A percentile compares a stretch with the other conserved stretches of the same genome.
phyloP scores from a whole-genome alignment of 2,888 invertebrate genomes.

The Sinohyriopsis cumingii region DNA sequence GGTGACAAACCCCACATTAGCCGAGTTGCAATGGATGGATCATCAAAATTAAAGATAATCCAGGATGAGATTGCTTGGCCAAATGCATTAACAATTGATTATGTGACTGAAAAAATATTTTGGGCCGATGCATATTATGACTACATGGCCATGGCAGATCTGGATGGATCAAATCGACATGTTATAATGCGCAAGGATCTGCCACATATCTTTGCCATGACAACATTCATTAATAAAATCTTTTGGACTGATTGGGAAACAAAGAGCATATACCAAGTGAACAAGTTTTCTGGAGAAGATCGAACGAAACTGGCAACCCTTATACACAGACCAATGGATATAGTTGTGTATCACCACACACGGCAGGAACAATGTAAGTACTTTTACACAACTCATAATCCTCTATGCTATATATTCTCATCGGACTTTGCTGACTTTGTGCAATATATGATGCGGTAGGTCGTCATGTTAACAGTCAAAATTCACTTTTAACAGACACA shows the following conservation, averaged over 20 bases:
- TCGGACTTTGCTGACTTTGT: too few species aligned
- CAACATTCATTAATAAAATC: slow-evolving; percentile 88
- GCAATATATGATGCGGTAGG: too few species aligned
- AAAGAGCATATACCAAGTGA: slow-evolving; percentile 90
- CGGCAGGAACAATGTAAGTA: slow-evolving; percentile 76
- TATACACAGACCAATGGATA: slow-evolving; percentile 89
- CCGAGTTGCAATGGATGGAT: slow-evolving; percentile 97
- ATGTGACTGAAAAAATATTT: slow-evolving; percentile 94
- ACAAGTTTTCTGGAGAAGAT: slow-evolving; percentile 87
- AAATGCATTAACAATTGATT: slow-evolving; percentile 96
- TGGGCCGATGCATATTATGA: slow-evolving; percentile 98
- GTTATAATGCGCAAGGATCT: slow-evolving; percentile 78
- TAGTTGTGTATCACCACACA: slow-evolving; percentile 86
- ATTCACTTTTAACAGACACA: too few species aligned
- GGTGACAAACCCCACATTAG: slow-evolving; percentile 91
- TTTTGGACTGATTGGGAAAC: slow-evolving; percentile 99
- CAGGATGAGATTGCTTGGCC: slow-evolving; percentile 92
- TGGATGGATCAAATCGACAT: slow-evolving; percentile 85
- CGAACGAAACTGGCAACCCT: slow-evolving; percentile 51
- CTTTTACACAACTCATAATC: too few species aligned
- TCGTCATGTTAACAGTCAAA: too few species aligned
- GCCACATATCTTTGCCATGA: slow-evolving; percentile 83
- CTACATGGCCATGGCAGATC: slow-evolving; percentile 92
- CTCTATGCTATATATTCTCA: too few species aligned
- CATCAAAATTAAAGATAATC: slow-evolving; percentile 88